These are phyloP conservation scores for Cetoscarus ocellatus DNA, from an alignment of 2,797 vertebrate species.

Conservation along the genomic window DNA sequence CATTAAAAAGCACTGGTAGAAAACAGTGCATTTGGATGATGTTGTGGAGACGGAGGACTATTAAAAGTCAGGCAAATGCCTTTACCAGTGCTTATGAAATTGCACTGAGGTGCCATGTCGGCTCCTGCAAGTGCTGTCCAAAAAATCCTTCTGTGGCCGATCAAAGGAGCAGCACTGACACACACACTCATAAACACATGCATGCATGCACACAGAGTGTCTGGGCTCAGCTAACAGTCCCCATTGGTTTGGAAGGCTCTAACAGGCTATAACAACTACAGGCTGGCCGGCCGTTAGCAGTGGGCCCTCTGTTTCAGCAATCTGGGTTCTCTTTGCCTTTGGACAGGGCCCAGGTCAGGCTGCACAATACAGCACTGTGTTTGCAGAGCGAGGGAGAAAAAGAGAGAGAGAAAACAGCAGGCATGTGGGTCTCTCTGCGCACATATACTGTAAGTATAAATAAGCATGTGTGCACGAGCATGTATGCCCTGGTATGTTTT, in stretches of 20 bases:
- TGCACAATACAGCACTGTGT: conserved; percentile 82
- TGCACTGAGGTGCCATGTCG: conserved; percentile 66
- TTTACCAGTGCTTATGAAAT: conserved; percentile 80
- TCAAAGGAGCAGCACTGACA: conserved; percentile 54
- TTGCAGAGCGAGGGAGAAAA: conserved; percentile 48
- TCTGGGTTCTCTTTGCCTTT: conserved; percentile 82
- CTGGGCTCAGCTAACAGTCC: conserved; percentile 63
- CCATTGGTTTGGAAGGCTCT: conserved; percentile 74
- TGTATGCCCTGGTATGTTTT: conserved; percentile 34
- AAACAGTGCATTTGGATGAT: conserved; percentile 60
- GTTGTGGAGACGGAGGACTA: conserved; percentile 69
- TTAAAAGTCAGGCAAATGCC: conserved; percentile 79
- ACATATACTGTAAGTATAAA: conserved; percentile 43
- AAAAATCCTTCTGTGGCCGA: conserved; percentile 72
- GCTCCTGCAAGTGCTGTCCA: conserved; percentile 62
- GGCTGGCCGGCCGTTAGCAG: conserved; percentile 70
- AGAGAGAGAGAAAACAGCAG: conserved; percentile 39
- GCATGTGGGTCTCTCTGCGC: conserved; percentile 21
- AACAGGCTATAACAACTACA: conserved; percentile 68
- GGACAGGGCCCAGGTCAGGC: conserved; percentile 73
- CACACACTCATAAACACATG: conserved; percentile 23
- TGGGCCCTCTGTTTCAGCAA: conserved; percentile 79
- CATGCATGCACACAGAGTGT: conserved; percentile 20
- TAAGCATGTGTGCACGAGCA: conserved; percentile 29
- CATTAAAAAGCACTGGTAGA: conserved; percentile 50